Base-by-base conservation (phyloP, 2,888 invertebrate genomes). In the Drosophila buzzatii region DNA sequence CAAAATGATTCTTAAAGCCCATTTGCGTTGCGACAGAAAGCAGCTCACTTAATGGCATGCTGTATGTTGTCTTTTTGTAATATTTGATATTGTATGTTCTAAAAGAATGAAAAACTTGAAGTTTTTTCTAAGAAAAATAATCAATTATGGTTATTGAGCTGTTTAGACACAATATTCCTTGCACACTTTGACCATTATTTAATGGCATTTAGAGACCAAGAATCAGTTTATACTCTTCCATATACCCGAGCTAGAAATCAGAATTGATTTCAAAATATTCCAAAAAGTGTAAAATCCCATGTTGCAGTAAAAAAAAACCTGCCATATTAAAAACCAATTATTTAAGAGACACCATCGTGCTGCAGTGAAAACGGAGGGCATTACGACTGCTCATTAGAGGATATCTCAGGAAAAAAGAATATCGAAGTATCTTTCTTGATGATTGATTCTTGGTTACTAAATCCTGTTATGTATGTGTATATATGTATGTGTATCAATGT, bases 21-120 rank as follows among this genome's bases (percentile, higher is more conserved):
- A 65, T 82, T 82, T 75, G 75, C 75, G 83, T 77, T 82, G 83
- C 79, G 70, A 76, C 59, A 79, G 59, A 66, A 60, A 72, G 67
- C 64, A 58, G 82, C 65, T 70, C 58, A 59, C 59, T 51, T 57
- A 59, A 41, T 23, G 47, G 44, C 52, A 10, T 31, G 23, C 6
- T 41, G 8, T 33, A 10, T 65, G 39, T 53, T 23, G 37, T 53
- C n/a, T 39, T 37, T 58, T 56, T 51, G 56, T 55, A 27, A 27
- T 27, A 27, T 27, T 27, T 27, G 27, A 59, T 35, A 53, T 55
- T 53, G 58, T 55, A 56, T 8, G 44, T 64, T 58, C 16, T 10
- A 53, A 39, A 53, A 37, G 39, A 53, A 33, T 31, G 37, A 47
- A 61, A 58, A 62, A 53, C 53, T 73, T 44, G n/a, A 10, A 45